phyloP scores from a whole-genome alignment of 2,888 invertebrate genomes.

The Lampropteryx suffumata region DNA sequence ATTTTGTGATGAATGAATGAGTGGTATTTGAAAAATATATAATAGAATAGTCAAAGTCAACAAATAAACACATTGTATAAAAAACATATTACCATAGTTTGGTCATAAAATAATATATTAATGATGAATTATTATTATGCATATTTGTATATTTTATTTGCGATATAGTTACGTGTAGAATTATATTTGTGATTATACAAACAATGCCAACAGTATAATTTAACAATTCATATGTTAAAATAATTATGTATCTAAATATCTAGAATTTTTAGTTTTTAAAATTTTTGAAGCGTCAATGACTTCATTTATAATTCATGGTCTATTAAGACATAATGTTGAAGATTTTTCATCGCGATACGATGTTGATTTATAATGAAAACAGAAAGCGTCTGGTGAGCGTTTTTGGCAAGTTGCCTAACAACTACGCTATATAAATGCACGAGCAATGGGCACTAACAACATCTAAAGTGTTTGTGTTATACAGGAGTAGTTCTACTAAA shows the following conservation, averaged over 20 bases:
- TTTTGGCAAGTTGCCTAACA: conserved; percentile 50
- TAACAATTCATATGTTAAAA: conserved; percentile 28
- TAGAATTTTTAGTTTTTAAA: conserved; percentile 14
- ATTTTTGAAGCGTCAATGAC: conserved; percentile 40
- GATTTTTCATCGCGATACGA: conserved; percentile 31
- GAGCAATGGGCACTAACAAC: conserved; percentile 24
- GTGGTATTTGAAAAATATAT: no score
- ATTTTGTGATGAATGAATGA: no score
- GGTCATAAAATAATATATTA: background rate
- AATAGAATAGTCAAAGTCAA: no score
- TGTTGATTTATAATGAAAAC: conserved; percentile 44
- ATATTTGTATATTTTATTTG: no score
- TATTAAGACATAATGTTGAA: conserved; percentile 31
- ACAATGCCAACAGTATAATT: conserved; percentile 12
- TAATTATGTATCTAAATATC: conserved; percentile 21
- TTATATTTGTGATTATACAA: background rate
- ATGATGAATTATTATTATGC: no score
- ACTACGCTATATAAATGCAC: conserved; percentile 28
- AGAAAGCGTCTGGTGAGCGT: conserved; percentile 44
- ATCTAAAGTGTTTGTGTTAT: conserved; percentile 39
- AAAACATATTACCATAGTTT: no score
- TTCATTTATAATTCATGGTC: conserved; percentile 35
- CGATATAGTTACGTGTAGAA: no score
- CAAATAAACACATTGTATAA: no score
- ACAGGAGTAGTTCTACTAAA: conserved; percentile 42